phyloP scores from a whole-genome alignment of 2,888 invertebrate species.

The Leucoptera coffeella region DNA sequence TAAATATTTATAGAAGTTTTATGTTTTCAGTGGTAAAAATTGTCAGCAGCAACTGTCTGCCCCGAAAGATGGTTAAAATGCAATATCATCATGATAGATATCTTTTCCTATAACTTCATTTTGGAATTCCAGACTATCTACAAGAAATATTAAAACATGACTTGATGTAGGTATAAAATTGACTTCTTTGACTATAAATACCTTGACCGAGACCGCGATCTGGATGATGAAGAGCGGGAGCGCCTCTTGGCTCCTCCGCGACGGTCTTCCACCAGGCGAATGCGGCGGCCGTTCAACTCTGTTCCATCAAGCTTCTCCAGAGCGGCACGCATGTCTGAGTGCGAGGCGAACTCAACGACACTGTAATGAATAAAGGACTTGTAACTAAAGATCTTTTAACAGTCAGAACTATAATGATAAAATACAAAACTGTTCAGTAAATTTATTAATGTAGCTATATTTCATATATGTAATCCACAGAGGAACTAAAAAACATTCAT shows the following conservation, averaged over 20 bases:
- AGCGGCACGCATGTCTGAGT: slow-evolving; percentile 93
- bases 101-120: not conserved
- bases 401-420: no score
- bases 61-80: slow-evolving; percentile 56
- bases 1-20: not conserved
- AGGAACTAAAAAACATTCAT: no score
- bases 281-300: slow-evolving; percentile 91
- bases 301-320: slow-evolving; percentile 95
- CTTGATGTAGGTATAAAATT: no score
- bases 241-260: slow-evolving; percentile 51
- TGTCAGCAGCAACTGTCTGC: slow-evolving; percentile 48
- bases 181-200: no score
- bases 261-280: slow-evolving; percentile 86
- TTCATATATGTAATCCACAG: no score
- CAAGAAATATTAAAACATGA: no score
- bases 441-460: no score
- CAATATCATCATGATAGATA: slow-evolving; percentile 33
- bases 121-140: no score
- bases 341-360: slow-evolving; percentile 94
- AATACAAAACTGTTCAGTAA: no score
- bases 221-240: slow-evolving; percentile 67
- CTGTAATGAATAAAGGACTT: slow-evolving; percentile 48
- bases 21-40: slow-evolving; percentile 14
- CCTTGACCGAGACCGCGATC: slow-evolving; percentile 66
- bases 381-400: no score